A percentile compares a stretch with the other conserved stretches of the same genome.
These are phyloP conservation scores for Drosophila orosa DNA, from an alignment of 1,140 invertebrate species.

Conservation along the genomic window DNA sequence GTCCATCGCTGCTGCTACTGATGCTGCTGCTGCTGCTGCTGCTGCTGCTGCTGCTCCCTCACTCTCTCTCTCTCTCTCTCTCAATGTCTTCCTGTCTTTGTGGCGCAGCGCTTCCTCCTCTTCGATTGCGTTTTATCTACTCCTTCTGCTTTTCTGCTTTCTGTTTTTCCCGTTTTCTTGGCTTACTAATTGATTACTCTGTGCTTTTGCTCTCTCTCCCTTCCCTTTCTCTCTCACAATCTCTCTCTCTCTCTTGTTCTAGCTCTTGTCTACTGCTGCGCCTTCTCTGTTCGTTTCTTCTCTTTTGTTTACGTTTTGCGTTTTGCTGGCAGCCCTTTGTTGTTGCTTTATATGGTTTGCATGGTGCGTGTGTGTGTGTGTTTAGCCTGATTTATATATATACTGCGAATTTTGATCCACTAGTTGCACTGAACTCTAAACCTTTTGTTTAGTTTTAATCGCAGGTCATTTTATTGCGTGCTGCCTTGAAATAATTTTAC, in stretches of 20 bases:
- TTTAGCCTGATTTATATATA: background rate
- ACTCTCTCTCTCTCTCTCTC: background rate
- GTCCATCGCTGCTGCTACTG: slow-evolving; percentile 88
- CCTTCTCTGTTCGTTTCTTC: slow-evolving; percentile 18
- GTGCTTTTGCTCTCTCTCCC: slow-evolving; percentile 8
- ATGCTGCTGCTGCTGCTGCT: slow-evolving; percentile 1
- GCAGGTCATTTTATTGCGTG: slow-evolving; percentile 11
- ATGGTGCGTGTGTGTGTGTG: background rate
- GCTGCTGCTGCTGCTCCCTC: slow-evolving; percentile 4
- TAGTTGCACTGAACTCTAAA: slow-evolving; percentile 3
- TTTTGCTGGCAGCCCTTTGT: slow-evolving; percentile 14
- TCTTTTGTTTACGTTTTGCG: slow-evolving; percentile 48
- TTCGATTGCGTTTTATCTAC: slow-evolving; percentile 5
- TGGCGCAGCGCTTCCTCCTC: slow-evolving; percentile 12
- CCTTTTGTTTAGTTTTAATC: slow-evolving; percentile 3
- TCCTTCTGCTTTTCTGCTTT: slow-evolving; percentile 20
- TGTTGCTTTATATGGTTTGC: background rate
- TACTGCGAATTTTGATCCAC: slow-evolving; percentile 2
- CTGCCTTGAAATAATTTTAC: slow-evolving; percentile 9
- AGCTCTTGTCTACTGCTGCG: slow-evolving; percentile 12
- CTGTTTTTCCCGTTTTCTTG: slow-evolving; percentile 24
- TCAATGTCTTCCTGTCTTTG: slow-evolving; percentile 9
- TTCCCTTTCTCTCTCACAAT: background rate
- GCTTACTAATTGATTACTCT: slow-evolving; percentile 29
- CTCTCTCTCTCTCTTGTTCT: slow-evolving; percentile 1